A percentile compares a stretch with the other conserved stretches of the same genome.
Conservation (phyloP, 2,113 vertebrate genomes). For the Callorhinus ursinus region DNA sequence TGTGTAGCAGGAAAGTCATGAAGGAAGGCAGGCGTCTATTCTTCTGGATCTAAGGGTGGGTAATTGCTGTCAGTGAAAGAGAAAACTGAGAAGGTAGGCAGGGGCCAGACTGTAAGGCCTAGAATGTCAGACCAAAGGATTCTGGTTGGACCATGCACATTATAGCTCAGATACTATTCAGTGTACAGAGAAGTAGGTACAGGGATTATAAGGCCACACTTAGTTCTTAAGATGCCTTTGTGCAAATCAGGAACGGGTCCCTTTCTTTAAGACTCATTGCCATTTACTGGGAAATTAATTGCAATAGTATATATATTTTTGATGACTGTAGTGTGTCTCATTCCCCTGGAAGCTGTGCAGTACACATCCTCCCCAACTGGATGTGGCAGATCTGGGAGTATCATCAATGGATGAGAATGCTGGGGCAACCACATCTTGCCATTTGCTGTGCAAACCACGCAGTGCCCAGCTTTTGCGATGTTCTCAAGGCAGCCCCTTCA, state of each 20-base stretch:
- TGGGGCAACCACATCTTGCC: fast-evolving
- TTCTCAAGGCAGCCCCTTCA: neutral
- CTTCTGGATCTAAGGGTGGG: neutral
- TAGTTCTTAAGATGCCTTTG: neutral
- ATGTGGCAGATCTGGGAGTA: too few relatives aligned
- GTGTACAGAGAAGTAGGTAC: neutral
- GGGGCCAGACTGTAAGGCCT: neutral
- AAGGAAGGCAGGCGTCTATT: too few relatives aligned
- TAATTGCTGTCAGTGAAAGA: neutral
- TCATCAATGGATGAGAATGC: neutral
- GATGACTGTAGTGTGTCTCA: neutral
- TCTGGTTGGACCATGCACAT: neutral
- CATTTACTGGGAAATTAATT: neutral
- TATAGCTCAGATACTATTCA: neutral
- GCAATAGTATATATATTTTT: neutral
- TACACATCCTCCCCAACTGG: too few relatives aligned
- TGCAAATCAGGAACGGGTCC: neutral
- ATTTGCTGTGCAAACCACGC: neutral
- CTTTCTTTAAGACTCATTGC: neutral
- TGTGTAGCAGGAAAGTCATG: neutral
- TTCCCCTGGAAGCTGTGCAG: neutral
- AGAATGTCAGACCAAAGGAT: neutral
- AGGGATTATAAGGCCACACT: neutral
- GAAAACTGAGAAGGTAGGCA: neutral
- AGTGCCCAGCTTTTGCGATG: neutral